Evolutionary conservation across 2,113 vertebrate species (phyloP).

Genomic region (Bombycilla garrulus): DNA sequence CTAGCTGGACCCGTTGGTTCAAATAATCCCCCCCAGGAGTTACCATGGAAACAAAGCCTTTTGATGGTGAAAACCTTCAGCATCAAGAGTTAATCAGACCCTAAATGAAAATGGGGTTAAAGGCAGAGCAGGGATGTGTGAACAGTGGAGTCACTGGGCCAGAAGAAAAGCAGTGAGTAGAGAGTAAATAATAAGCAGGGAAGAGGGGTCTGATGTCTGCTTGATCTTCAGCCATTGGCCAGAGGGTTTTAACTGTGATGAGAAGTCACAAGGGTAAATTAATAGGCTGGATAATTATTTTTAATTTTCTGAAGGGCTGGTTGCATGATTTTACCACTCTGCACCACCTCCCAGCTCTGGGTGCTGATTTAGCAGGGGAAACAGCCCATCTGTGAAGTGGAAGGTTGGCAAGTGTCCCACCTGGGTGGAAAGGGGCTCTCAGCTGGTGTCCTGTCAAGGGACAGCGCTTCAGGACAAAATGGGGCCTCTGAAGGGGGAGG

Average conservation of each 20-base stretch:
- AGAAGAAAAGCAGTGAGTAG: background rate
- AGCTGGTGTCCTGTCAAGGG: background rate
- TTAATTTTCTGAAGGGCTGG: background rate
- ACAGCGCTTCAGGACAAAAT: background rate
- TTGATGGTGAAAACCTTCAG: background rate
- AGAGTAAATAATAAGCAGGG: slow-evolving; percentile 12
- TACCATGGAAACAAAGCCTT: slow-evolving; percentile 43
- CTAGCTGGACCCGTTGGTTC: background rate
- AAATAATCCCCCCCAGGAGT: slow-evolving; percentile 11
- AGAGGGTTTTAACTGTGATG: background rate
- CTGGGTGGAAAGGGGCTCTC: background rate
- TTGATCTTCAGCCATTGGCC: background rate
- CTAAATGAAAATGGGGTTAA: slow-evolving; percentile 35
- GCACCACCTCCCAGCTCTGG: background rate
- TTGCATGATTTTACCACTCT: background rate
- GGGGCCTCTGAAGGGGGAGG: background rate
- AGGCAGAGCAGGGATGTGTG: background rate
- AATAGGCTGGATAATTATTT: background rate
- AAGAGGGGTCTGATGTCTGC: background rate
- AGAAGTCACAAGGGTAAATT: background rate
- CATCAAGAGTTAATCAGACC: slow-evolving; percentile 45
- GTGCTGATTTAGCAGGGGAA: background rate
- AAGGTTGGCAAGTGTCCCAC: rapidly evolving
- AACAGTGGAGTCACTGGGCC: slow-evolving; percentile 19
- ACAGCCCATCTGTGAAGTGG: rapidly evolving